phyloP scores from a whole-genome alignment of 2,888 invertebrate species.

The Calliopum simillimum region DNA sequence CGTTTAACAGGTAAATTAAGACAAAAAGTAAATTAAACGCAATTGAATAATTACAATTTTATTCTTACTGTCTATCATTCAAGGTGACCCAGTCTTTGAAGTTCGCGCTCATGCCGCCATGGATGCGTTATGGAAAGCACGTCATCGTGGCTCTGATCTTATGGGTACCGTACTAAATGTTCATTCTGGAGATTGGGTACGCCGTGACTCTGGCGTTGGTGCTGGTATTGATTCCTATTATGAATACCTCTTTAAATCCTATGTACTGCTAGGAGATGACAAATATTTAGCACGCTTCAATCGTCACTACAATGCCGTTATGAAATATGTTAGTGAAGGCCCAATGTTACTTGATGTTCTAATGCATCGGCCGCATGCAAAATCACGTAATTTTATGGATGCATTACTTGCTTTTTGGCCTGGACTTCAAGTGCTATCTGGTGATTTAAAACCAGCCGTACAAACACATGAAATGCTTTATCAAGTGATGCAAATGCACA shows the following conservation, averaged over 20 bases:
- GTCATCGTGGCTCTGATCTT: constrained; percentile 88
- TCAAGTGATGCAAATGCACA: constrained; percentile 97
- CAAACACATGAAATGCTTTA: constrained; percentile 99
- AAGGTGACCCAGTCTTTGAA: constrained; percentile 87
- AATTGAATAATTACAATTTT: too few relatives aligned
- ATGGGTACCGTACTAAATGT: constrained; percentile 98
- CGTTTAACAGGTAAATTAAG: constrained; percentile 76
- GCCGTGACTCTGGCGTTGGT: constrained; percentile 97
- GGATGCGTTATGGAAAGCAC: constrained; percentile 95
- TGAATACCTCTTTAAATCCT: constrained; percentile 97
- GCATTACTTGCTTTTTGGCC: constrained; percentile 98
- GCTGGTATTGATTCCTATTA: constrained; percentile 99
- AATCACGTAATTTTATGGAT: constrained; percentile 97
- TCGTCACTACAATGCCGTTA: constrained; percentile 93
- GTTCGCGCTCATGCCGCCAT: constrained; percentile 95
- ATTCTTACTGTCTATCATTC: neutral
- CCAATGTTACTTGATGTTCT: constrained; percentile 95
- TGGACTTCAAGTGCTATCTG: constrained; percentile 88
- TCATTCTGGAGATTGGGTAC: constrained; percentile 98
- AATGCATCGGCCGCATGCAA: constrained; percentile 95
- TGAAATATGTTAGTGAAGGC: constrained; percentile 94
- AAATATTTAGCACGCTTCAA: constrained; percentile 94
- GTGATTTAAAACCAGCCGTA: constrained; percentile 97
- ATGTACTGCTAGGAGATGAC: constrained; percentile 93
- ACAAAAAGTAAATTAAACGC: neutral